These are phyloP conservation scores for Mylabris sibirica DNA, from an alignment of 2,888 invertebrate genomes.

Conservation along the genomic window DNA sequence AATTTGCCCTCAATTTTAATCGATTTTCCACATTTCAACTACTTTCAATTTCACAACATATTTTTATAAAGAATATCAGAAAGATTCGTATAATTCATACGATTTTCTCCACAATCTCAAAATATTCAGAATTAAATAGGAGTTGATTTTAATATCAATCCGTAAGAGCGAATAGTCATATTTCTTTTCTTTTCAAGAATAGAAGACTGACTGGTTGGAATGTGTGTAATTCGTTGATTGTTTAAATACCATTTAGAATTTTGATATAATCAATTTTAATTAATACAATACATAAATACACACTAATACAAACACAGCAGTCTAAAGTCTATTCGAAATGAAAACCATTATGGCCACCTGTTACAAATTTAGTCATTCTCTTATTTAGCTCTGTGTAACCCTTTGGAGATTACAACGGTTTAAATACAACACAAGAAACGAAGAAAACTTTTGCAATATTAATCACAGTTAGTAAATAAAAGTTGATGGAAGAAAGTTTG, in stretches of 20 bases:
- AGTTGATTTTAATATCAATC: neutral
- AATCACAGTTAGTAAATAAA: slow-evolving; percentile 8
- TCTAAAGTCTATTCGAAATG: neutral
- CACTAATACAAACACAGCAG: neutral
- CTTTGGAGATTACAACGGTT: neutral
- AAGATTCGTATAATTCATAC: neutral
- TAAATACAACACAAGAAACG: neutral
- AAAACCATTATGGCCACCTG: slow-evolving; percentile 2
- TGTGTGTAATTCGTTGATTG: neutral
- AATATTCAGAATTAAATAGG: neutral
- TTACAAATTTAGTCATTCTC: neutral
- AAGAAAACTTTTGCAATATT: neutral
- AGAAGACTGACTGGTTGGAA: neutral
- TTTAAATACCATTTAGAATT: neutral
- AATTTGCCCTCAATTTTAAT: neutral
- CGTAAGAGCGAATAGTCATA: neutral
- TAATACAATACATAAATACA: neutral
- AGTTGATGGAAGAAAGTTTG: neutral
- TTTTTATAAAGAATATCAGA: neutral
- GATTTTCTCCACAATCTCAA: neutral
- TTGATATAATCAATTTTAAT: neutral
- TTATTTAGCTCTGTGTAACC: neutral
- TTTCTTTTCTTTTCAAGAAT: neutral
- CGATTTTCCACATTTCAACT: neutral
- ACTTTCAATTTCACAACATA: neutral